Base-by-base conservation (phyloP, 2,113 vertebrate genomes). In the Platysteira castanea region DNA sequence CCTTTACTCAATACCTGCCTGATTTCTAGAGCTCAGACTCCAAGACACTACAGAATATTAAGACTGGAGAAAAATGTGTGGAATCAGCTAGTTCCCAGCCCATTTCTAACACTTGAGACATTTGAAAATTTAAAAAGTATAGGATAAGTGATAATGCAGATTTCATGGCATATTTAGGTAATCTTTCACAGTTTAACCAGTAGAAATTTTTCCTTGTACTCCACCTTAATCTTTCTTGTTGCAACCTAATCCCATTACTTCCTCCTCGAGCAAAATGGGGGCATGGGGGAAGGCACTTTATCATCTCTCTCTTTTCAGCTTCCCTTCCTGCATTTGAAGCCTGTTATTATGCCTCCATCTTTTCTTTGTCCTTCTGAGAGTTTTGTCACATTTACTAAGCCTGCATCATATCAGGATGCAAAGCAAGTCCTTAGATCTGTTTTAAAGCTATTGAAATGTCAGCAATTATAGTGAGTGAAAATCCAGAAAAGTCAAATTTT, bases 401-500 rank as follows among this genome's bases (percentile, higher is more conserved):
- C 52, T 76, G 67, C 47, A 83, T 37, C 54, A 26, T 42, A 86
- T 68, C 57, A 83, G 68, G 44, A 95, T 93, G 67, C 49, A 59
- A 92, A 93, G 33, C 6, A 23, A 82, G 28, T 56, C 53, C 27
- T 85, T 63, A 80, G 41, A 76, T 87, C 42, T 73, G 12, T 84
- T 87, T 77, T 64, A 76, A 91, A 89, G 84, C 64, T 60, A 80
- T 60, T 89, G 67, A 95, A 92, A 87, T 73, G 68, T 44, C 87
- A 93, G n/a, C 80, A 89, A 78, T 86, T 92, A 60, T 10, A 83
- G 24, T 7, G 37, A 94, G 61, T 3, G 3, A 92, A 83, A 88
- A 82, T 70, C 65, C 37, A 75, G n/a, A 85, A 85, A 76, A 88
- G 39, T 67, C 6, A 27, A 5, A 3, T 65, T 93, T 85, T 90